Conservation (phyloP, 2,888 invertebrate species). For the Torymus auratus region DNA sequence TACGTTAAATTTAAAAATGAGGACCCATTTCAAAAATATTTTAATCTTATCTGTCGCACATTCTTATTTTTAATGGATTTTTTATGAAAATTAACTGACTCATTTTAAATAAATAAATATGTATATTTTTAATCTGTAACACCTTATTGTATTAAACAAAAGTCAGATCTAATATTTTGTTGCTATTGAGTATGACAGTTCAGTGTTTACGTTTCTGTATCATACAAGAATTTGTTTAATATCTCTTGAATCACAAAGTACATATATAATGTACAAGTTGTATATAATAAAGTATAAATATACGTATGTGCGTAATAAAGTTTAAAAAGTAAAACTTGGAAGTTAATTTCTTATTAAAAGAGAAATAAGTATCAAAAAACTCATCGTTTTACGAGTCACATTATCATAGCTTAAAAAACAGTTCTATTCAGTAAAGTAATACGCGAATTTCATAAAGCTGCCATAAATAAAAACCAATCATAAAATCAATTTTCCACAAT, state of each 20-base stretch:
- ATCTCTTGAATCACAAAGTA: conserved; percentile 10
- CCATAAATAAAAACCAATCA: conserved; percentile 31
- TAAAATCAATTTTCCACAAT: conserved; percentile 15
- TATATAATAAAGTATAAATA: not conserved
- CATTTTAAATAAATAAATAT: conserved; percentile 6
- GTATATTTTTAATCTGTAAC: conserved; percentile 29
- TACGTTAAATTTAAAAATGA: conserved; percentile 22
- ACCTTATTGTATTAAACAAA: conserved; percentile 39
- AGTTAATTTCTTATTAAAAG: conserved; percentile 12
- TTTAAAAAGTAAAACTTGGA: conserved; percentile 3
- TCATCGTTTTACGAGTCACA: not conserved
- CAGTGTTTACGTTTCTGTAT: conserved; percentile 4
- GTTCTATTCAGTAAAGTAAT: conserved; percentile 1
- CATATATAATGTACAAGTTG: conserved; percentile 4
- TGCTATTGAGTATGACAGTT: conserved; percentile 37
- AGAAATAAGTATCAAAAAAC: conserved; percentile 14
- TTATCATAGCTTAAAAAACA: conserved; percentile 18
- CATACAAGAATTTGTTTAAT: conserved; percentile 13
- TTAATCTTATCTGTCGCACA: conserved; percentile 29
- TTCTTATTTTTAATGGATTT: conserved; percentile 16
- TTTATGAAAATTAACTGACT: not conserved
- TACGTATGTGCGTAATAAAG: conserved; percentile 12
- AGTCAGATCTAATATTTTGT: conserved; percentile 14
- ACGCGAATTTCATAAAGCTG: conserved; percentile 9
- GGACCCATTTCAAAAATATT: conserved; percentile 25